Evolutionary conservation across 2,888 invertebrate genomes (phyloP), one percentile per base, ranked within the genome.

Genomic region (Epinotia nisella): DNA sequence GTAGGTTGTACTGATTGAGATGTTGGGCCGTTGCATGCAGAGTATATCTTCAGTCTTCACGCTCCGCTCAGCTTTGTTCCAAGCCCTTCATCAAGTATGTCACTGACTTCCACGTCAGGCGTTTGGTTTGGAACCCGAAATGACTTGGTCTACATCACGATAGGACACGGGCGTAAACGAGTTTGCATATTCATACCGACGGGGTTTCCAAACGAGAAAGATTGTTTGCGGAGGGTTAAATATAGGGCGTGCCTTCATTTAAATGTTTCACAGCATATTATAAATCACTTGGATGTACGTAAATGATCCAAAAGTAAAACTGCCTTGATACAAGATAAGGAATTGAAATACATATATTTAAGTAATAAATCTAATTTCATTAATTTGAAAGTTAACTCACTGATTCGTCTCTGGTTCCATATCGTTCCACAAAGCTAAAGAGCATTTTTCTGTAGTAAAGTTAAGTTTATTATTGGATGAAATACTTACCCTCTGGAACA

Each of bases 401-500:
- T 13, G 13, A 41, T 41, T 41, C 13, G 41, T 41, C 13, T 41
- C 41, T 3, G 3, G 13, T 13, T 41, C 7, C 2, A 3, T 13
- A 41, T 41, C 9, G 9, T 9, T 9, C 9, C 35, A 11, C 11
- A 41, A 41, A 49, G 4, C n/a, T 5, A 49, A 49, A 15, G 15
- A 49, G 13, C 15, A 49, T 49, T 49, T 49, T 5, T 15, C 15
- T 45, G 3, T n/a, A n/a, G n/a, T n/a, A n/a, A n/a, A n/a, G n/a
- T n/a, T 15, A 45, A 15, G 13, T 5, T 15, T 59, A 7, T 39
- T 39, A n/a, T 59, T 35, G n/a, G 29, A 17, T 35, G n/a, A n/a
- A 51, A 53, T 13, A 81, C 94, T 94, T 90, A 98, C 98, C 98
- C 95, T 97, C 97, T 17, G 98, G 97, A 74, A 98, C 98, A 49